Conservation (phyloP, 2,797 vertebrate genomes). For the Accipiter superciliosus region DNA sequence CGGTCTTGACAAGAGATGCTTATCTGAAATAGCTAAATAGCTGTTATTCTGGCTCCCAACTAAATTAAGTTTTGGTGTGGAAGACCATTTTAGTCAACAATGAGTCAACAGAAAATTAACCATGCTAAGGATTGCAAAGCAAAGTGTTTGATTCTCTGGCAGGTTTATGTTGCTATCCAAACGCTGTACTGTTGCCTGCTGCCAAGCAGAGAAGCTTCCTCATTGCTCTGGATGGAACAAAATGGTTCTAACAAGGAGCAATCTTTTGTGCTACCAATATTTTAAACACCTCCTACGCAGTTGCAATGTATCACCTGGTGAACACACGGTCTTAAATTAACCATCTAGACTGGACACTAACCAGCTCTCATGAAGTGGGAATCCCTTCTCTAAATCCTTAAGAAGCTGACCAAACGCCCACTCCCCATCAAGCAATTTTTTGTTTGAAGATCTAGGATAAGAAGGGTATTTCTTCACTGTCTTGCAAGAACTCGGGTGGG, state of each 20-base stretch:
- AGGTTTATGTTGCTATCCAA: neutral
- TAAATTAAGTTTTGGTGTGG: neutral
- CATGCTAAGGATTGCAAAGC: neutral
- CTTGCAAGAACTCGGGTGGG: neutral
- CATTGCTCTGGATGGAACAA: neutral
- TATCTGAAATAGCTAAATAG: neutral
- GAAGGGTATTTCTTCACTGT: neutral
- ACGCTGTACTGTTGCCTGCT: neutral
- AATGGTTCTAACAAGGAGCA: neutral
- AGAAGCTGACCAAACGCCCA: neutral
- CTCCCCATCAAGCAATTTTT: neutral
- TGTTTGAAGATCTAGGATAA: neutral
- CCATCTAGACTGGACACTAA: too few species aligned
- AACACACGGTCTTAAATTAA: neutral
- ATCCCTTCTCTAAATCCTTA: neutral
- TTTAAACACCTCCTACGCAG: neutral
- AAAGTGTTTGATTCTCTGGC: neutral
- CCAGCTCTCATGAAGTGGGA: neutral
- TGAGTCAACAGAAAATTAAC: neutral
- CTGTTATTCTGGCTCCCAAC: neutral
- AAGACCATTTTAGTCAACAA: neutral
- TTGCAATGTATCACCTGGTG: neutral
- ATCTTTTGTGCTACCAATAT: neutral
- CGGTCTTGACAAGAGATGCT: neutral
- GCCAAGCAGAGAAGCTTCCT: neutral